Evolutionary conservation across 2,797 vertebrate species (phyloP), one percentile per base, ranked within the genome.

Genomic region (Phrynocephalus vlangalii): DNA sequence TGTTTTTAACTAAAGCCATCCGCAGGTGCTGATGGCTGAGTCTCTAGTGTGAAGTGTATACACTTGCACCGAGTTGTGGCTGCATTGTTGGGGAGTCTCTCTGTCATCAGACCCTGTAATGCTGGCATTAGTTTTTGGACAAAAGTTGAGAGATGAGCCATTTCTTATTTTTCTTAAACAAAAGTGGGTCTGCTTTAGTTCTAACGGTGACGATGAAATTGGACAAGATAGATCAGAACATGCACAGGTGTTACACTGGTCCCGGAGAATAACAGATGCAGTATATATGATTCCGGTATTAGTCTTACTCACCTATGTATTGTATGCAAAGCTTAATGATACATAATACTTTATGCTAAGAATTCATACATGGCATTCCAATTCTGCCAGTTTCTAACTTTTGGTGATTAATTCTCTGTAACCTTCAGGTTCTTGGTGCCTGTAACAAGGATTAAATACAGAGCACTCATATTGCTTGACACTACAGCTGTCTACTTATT

Each of bases 231-330:
- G 71, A n/a, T 75, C 18, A 33, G 50, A 26, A 52, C 73, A 24
- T 28, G 5, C 13, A 60, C 75, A 38, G 56, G 83, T 77, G 26
- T 79, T 48, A 60, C 48, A n/a, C 52, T 84, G 76, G 22, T 72
- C 4, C 52, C 50, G 76, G 38, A 33, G 76, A 33, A 73, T 63
- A 79, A 50, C 67, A 84, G 76, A 84, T 84, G 75, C 75, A 79
- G 78, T 68, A 77, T 38, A 88, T 50, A 82, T 76, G 79, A 88
- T 84, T 79, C 60, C 72, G 26, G 60, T 73, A 79, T 73, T 88
- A 82, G 82, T 88, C 56, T 88, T 88, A 79, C 63, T 2, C 30
- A 24, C 28, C 73, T 79, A 52, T 66, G n/a, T 79, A 76, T 77
- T 24, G n/a, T 24, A 26, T 83, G 52, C 77, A 33, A 72, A 68